These are phyloP conservation scores for Sceliomorpha sp. DNA, from an alignment of 2,888 invertebrate genomes.

Conservation along the genomic window DNA sequence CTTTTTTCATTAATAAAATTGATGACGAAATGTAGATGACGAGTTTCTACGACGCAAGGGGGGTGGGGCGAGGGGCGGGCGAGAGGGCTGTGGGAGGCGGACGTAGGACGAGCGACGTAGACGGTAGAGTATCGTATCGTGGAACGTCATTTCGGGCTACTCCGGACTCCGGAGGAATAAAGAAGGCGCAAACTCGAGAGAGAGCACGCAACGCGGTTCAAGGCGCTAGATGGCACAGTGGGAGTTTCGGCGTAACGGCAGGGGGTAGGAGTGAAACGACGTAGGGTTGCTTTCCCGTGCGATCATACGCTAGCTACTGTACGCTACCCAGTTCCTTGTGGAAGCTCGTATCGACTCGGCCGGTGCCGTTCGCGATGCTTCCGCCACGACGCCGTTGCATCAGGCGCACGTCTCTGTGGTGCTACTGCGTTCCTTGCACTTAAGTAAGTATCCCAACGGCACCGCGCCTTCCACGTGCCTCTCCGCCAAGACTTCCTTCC, in stretches of 20 bases:
- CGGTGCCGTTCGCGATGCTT: constrained; percentile 39
- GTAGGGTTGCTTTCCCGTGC: constrained; percentile 44
- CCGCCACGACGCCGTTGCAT: constrained; percentile 35
- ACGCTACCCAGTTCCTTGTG: constrained; percentile 48
- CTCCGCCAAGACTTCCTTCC: constrained; percentile 1
- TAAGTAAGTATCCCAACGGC: constrained; percentile 42
- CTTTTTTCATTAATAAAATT: no score
- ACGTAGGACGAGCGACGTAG: no score
- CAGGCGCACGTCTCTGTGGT: constrained; percentile 34
- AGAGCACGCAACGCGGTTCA: constrained; percentile 8
- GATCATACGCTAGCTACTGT: constrained; percentile 25
- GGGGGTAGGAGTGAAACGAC: constrained; percentile 28
- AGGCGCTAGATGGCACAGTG: constrained; percentile 20
- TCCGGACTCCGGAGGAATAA: no score
- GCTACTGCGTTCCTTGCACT: constrained; percentile 37
- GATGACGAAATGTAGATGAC: no score
- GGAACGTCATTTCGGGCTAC: no score
- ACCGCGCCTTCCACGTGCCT: no score
- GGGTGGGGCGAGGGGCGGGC: no score
- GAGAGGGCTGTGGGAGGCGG: no score
- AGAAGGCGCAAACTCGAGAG: no score
- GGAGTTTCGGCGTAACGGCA: not conserved
- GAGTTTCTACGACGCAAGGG: no score
- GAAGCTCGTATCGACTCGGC: constrained; percentile 47
- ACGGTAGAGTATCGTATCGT: no score